These are phyloP conservation scores for Pseudomyrmex dendroicus DNA, from an alignment of 1,140 invertebrate species.

Conservation along the genomic window DNA sequence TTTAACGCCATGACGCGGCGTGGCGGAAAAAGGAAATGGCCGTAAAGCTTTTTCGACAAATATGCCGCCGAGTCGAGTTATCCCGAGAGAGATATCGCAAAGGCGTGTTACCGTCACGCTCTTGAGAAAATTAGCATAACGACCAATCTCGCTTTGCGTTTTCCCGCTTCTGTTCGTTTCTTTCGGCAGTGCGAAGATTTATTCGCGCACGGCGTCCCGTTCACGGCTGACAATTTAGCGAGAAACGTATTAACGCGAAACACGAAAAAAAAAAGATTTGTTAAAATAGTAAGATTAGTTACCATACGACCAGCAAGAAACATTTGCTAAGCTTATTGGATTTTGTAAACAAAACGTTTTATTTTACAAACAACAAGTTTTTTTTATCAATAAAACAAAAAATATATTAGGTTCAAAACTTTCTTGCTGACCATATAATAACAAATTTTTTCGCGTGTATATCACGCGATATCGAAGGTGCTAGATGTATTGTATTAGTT, in stretches of 20 bases:
- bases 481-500: too few species aligned
- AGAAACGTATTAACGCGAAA: slow-evolving; percentile 4
- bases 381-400: too few species aligned
- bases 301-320: too few species aligned
- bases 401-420: too few species aligned
- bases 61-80: slow-evolving; percentile 30
- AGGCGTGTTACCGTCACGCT: slow-evolving; percentile 36
- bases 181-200: slow-evolving; percentile 3
- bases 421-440: too few species aligned
- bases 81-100: slow-evolving; percentile 11
- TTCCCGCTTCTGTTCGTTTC: slow-evolving; percentile 14
- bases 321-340: too few species aligned
- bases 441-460: too few species aligned
- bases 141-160: slow-evolving; percentile 50
- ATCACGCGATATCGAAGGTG: too few species aligned
- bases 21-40: slow-evolving; percentile 56
- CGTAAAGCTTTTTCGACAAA: slow-evolving; percentile 49
- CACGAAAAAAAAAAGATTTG: too few species aligned
- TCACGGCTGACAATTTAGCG: slow-evolving; percentile 9
- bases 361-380: too few species aligned
- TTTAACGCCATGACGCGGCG: slow-evolving; percentile 35
- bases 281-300: too few species aligned
- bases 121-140: slow-evolving; percentile 50
- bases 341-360: too few species aligned
- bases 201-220: background rate